These are phyloP conservation scores for Neosilurus hyrtlii DNA, from an alignment of 2,797 vertebrate genomes.

Conservation along the genomic window DNA sequence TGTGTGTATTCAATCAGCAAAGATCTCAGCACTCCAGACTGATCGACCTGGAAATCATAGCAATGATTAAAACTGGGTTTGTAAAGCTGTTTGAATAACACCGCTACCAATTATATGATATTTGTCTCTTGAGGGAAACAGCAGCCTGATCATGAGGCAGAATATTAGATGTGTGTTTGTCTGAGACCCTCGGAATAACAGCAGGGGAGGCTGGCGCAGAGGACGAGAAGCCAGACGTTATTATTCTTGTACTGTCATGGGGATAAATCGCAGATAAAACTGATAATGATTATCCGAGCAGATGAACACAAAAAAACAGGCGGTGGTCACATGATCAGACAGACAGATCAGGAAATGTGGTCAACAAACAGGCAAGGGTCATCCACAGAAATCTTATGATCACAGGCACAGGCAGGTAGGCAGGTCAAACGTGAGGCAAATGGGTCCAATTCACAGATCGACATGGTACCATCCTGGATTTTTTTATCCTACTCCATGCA, in stretches of 20 bases:
- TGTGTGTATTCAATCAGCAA: background rate
- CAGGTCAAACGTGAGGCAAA: too few species aligned
- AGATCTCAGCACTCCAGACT: background rate
- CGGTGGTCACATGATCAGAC: too few species aligned
- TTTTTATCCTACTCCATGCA: too few species aligned
- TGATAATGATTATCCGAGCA: too few species aligned
- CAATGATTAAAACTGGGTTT: conserved; percentile 43
- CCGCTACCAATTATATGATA: conserved; percentile 20
- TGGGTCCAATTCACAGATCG: too few species aligned
- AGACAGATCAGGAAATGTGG: too few species aligned
- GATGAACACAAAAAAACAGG: too few species aligned
- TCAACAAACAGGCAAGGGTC: too few species aligned
- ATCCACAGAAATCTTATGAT: too few species aligned
- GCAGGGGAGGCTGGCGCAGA: conserved; percentile 20
- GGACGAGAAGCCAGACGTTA: background rate
- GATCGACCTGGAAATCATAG: conserved; percentile 32
- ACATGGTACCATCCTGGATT: too few species aligned
- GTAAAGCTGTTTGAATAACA: conserved; percentile 40
- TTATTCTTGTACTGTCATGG: background rate
- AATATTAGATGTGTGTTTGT: conserved; percentile 53
- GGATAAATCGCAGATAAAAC: too few species aligned
- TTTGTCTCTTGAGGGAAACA: conserved; percentile 25
- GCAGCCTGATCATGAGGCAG: conserved; percentile 21
- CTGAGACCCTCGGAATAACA: conserved; percentile 50
- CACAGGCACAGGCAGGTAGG: too few species aligned